A percentile compares a stretch with the other conserved stretches of the same genome.
Evolutionary conservation across 2,888 invertebrate species (phyloP).

Genomic region (Ectobius pallidus): DNA sequence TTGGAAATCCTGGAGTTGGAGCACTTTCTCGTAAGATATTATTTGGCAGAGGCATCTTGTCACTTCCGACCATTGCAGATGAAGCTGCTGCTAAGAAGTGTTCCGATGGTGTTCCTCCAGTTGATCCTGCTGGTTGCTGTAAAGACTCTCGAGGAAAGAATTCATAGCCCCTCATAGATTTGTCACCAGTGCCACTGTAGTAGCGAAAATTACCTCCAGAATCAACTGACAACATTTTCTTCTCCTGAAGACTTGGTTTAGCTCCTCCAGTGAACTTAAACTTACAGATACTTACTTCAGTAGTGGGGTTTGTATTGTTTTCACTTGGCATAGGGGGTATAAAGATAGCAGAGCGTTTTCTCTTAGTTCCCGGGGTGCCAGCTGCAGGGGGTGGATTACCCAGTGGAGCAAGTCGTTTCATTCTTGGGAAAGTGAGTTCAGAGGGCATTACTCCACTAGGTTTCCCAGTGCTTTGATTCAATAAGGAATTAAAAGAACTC

Average conservation of each 20-base stretch:
- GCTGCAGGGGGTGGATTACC: constrained; percentile 33
- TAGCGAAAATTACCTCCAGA: constrained; percentile 87
- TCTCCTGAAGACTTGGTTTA: constrained; percentile 86
- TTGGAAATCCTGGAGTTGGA: neutral
- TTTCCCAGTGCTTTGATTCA: constrained; percentile 24
- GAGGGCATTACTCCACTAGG: constrained; percentile 29
- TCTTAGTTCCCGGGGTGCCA: constrained; percentile 54
- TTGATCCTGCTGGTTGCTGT: constrained; percentile 55
- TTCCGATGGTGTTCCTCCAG: constrained; percentile 37
- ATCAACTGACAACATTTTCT: constrained; percentile 90
- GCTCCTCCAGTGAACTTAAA: constrained; percentile 93
- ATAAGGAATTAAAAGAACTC: constrained; percentile 36
- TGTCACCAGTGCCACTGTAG: constrained; percentile 84
- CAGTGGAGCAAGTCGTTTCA: constrained; percentile 39
- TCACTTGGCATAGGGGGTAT: constrained; percentile 82
- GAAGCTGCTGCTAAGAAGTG: constrained; percentile 38
- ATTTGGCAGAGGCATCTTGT: constrained; percentile 16
- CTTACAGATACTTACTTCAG: constrained; percentile 89
- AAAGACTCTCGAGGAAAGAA: constrained; percentile 76
- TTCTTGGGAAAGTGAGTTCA: constrained; percentile 39
- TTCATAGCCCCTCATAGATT: constrained; percentile 77
- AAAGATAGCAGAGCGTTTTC: constrained; percentile 82
- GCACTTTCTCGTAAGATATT: neutral
- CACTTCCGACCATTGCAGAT: constrained; percentile 38
- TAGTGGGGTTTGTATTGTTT: constrained; percentile 75